These are phyloP conservation scores for Agapostemon virescens DNA, from an alignment of 2,888 invertebrate species.

Conservation along the genomic window DNA sequence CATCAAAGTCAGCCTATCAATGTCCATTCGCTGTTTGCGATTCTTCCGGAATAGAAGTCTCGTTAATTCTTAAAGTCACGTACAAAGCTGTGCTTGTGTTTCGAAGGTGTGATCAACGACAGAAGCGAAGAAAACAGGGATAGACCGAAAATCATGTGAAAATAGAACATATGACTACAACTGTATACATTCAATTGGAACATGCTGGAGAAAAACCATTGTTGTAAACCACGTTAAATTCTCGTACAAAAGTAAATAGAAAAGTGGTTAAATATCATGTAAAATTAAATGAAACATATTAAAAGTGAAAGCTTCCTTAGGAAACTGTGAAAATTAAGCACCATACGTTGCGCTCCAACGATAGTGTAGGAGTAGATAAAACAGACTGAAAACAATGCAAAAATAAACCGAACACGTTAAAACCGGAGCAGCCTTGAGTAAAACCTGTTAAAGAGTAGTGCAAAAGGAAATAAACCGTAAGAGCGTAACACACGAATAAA, in stretches of 20 bases:
- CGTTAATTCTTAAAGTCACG: slow-evolving; percentile 14
- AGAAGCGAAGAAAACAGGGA: not conserved
- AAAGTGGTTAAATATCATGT: no score
- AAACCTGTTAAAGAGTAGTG: not conserved
- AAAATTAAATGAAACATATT: not conserved
- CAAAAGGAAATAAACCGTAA: not conserved
- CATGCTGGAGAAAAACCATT: not conserved
- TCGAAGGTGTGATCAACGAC: no score
- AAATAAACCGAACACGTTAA: not conserved
- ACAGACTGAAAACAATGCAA: not conserved
- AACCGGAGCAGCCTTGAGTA: no score
- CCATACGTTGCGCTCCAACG: not conserved
- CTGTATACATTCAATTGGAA: not conserved
- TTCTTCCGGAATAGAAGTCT: not conserved
- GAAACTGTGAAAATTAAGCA: no score
- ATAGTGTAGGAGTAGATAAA: not conserved
- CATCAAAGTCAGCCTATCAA: not conserved
- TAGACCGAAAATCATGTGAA: not conserved
- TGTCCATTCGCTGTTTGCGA: not conserved
- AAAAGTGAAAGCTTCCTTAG: not conserved
- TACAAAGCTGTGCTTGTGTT: not conserved
- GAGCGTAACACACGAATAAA: no score
- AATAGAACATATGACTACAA: not conserved
- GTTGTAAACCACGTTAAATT: no score
- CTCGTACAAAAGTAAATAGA: no score